Evolutionary conservation across 2,797 vertebrate genomes (phyloP).

Genomic region (Pelochelys cantorii): DNA sequence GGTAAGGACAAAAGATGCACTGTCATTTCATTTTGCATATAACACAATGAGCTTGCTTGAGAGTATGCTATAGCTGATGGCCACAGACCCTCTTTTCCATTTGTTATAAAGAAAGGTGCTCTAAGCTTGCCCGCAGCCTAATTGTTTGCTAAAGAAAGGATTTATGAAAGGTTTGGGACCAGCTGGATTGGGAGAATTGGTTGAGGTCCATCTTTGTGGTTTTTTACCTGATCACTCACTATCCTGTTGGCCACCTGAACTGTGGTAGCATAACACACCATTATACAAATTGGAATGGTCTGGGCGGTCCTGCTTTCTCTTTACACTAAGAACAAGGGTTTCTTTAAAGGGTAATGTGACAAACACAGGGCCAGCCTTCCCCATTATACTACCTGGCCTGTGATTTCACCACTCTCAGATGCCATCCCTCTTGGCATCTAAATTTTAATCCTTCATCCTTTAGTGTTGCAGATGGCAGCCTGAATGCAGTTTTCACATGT

Average conservation of each 20-base stretch:
- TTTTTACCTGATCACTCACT: neutral
- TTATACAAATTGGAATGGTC: neutral
- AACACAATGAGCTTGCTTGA: constrained; percentile 19
- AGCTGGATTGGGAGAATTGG: neutral
- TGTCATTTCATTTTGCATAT: constrained; percentile 64
- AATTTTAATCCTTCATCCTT: neutral
- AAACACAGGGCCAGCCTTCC: neutral
- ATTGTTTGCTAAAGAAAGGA: neutral
- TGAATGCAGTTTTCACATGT: neutral
- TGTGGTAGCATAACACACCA: neutral
- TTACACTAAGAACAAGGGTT: neutral
- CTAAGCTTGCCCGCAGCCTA: neutral
- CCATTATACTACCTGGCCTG: neutral
- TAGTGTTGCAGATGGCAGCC: neutral
- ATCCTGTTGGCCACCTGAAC: neutral
- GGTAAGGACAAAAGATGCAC: constrained; percentile 66
- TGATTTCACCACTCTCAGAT: neutral
- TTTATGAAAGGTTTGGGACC: neutral
- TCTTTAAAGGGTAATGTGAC: neutral
- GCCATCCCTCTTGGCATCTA: neutral
- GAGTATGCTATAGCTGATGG: constrained; percentile 30
- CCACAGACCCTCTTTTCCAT: constrained; percentile 7
- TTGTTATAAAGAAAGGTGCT: neutral
- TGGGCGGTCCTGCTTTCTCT: neutral
- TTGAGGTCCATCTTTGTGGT: neutral